phyloP scores from a whole-genome alignment of 2,797 vertebrate genomes.

The Squalus acanthias region DNA sequence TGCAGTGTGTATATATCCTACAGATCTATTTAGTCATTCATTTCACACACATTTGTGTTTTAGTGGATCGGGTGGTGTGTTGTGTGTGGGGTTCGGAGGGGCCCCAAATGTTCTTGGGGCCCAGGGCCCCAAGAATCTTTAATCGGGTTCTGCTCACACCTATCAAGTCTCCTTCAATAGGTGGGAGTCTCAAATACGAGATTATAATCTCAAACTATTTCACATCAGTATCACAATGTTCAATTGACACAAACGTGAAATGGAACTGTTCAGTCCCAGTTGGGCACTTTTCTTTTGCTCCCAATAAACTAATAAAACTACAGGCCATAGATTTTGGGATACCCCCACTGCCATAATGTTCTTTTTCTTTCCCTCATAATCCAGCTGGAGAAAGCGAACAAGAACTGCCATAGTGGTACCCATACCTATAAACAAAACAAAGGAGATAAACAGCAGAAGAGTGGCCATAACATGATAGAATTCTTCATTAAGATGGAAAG shows the following conservation, averaged over 20 bases:
- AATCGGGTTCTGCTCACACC: background rate
- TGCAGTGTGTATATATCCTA: background rate
- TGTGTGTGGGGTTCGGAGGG: background rate
- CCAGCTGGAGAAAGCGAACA: background rate
- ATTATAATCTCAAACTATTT: background rate
- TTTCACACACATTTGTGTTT: background rate
- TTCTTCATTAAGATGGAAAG: no score
- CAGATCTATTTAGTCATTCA: background rate
- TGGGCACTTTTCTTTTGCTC: background rate
- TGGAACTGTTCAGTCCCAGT: background rate
- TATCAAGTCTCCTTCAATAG: background rate
- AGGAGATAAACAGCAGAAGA: background rate
- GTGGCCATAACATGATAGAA: no score
- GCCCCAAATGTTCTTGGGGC: no score
- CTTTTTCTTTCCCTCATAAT: background rate
- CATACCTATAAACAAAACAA: background rate
- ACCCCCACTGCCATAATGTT: background rate
- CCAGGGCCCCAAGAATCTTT: background rate
- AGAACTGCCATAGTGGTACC: background rate
- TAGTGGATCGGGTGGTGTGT: background rate
- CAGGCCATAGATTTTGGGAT: background rate
- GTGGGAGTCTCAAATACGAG: no score
- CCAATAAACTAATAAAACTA: background rate
- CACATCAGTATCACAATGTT: background rate
- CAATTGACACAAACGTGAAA: no score